phyloP scores from a whole-genome alignment of 2,113 vertebrate genomes.

The Leuciscus idus region DNA sequence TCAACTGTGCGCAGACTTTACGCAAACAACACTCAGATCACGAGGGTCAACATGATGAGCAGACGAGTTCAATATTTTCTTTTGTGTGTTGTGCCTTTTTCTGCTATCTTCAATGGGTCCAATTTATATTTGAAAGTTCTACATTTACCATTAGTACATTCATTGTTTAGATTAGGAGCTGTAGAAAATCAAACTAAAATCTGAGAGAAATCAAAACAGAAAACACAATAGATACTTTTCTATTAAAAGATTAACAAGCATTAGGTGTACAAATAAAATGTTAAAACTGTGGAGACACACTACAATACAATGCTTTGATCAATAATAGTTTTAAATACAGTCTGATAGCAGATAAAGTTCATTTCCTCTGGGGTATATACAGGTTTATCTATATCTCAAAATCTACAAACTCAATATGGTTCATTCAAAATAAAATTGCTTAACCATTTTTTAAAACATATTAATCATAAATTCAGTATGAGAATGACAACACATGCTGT shows the following conservation, averaged over 20 bases:
- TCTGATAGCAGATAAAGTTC: neutral
- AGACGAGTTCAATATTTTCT: neutral
- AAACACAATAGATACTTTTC: neutral
- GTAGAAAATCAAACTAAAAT: too few species aligned
- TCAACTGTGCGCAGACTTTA: neutral
- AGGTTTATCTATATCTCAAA: neutral
- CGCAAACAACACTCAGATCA: neutral
- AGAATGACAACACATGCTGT: neutral
- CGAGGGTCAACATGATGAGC: neutral
- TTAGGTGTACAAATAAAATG: neutral
- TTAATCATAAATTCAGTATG: neutral
- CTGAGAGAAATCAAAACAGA: too few species aligned
- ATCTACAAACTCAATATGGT: neutral
- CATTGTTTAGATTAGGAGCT: too few species aligned
- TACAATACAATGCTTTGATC: neutral
- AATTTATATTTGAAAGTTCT: neutral
- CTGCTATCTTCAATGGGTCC: neutral
- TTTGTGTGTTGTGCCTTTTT: neutral
- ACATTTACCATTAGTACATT: too few species aligned
- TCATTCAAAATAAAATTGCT: neutral
- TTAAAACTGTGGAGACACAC: neutral
- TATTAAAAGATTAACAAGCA: neutral
- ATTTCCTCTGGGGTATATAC: neutral
- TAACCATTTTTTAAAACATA: neutral
- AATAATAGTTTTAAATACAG: neutral